Conservation (phyloP, 2,797 vertebrate species). For the Oryzias sinensis region DNA sequence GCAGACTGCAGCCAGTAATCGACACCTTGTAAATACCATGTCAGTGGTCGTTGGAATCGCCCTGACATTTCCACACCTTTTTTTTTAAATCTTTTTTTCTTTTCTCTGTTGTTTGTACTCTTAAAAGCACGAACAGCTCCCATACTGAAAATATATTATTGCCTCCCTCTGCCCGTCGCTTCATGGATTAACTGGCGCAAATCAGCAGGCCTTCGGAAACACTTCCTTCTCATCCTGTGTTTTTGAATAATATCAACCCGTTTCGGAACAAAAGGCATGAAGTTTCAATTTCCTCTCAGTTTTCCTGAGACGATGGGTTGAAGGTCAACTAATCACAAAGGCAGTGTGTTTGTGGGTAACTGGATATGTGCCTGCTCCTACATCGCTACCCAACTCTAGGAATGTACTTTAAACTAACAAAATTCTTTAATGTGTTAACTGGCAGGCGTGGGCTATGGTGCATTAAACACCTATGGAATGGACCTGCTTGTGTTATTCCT, state of each 20-base stretch:
- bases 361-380: conserved; percentile 68
- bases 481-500: conserved; percentile 77
- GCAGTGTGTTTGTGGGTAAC: conserved; percentile 74
- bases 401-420: conserved; percentile 75
- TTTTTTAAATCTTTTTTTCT: conserved; percentile 27
- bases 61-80: conserved; percentile 54
- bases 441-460: conserved; percentile 75
- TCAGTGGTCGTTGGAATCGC: conserved; percentile 58
- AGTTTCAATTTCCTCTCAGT: conserved; percentile 73
- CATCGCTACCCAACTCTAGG: conserved; percentile 68
- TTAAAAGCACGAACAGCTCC: conserved; percentile 31
- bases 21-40: conserved; percentile 66
- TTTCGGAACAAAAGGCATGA: conserved; percentile 76
- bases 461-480: conserved; percentile 72
- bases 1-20: conserved; percentile 70
- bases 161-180: conserved; percentile 25
- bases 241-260: conserved; percentile 62
- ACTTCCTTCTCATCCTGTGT: conserved; percentile 38
- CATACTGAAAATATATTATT: conserved; percentile 29
- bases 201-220: conserved; percentile 31
- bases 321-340: conserved; percentile 70
- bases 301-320: conserved; percentile 72
- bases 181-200: conserved; percentile 35
- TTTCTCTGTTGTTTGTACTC: conserved; percentile 13
- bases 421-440: conserved; percentile 66